Evolutionary conservation across 1,140 invertebrate genomes (phyloP).

Genomic region (Sycophaga agraensis): DNA sequence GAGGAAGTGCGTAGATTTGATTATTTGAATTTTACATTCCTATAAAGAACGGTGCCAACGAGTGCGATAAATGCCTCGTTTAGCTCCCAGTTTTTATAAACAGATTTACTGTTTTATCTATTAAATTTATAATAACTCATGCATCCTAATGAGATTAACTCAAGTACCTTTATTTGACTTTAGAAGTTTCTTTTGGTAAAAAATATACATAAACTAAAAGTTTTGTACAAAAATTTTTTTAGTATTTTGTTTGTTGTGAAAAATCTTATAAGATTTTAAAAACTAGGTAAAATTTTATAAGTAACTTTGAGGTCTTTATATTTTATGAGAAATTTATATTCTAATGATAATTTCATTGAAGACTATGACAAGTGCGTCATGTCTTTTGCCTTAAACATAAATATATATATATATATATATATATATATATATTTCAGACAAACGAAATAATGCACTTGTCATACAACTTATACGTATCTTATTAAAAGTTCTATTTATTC

Average conservation of each 20-base stretch:
- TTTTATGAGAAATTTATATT: too few relatives aligned
- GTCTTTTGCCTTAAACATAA: too few relatives aligned
- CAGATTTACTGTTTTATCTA: conserved; percentile 22
- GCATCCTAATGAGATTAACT: conserved; percentile 15
- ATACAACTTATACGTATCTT: too few relatives aligned
- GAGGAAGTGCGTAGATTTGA: conserved; percentile 7
- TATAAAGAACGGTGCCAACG: conserved; percentile 16
- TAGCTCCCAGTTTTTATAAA: neutral
- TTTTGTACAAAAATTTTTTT: neutral
- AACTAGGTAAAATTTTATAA: conserved; percentile 12
- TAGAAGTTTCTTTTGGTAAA: conserved; percentile 15
- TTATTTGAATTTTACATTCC: conserved; percentile 27
- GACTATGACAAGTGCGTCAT: too few relatives aligned
- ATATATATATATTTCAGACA: too few relatives aligned
- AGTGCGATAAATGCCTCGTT: conserved; percentile 1
- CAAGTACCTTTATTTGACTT: conserved; percentile 16
- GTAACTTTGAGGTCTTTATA: conserved; percentile 18
- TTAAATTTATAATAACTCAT: conserved; percentile 13
- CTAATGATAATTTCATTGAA: too few relatives aligned
- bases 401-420: too few relatives aligned
- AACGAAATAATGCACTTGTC: too few relatives aligned
- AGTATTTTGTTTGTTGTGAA: neutral
- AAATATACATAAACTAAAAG: too few relatives aligned
- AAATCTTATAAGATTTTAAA: conserved; percentile 12
- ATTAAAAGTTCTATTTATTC: too few relatives aligned